phyloP scores from a whole-genome alignment of 2,888 invertebrate genomes.

The Xestobium rufovillosum region DNA sequence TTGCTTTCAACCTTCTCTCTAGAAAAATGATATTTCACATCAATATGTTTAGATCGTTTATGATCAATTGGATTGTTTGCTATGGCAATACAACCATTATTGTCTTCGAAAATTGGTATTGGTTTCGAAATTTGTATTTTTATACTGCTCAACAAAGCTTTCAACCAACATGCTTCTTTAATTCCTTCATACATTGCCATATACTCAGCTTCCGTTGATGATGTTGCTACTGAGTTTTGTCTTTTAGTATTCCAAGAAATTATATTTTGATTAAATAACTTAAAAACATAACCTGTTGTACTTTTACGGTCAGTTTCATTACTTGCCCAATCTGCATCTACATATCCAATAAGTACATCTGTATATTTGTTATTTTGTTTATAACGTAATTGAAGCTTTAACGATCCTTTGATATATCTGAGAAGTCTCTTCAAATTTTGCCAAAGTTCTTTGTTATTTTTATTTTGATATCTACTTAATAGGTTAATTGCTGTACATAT shows the following conservation, averaged over 20 bases:
- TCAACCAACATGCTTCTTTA: constrained; percentile 30
- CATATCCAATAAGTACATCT: constrained; percentile 23
- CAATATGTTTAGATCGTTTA: no score
- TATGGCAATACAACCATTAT: constrained; percentile 30
- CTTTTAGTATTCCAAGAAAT: no score
- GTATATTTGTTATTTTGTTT: constrained; percentile 17
- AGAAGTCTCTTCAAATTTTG: constrained; percentile 22
- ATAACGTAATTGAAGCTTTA: constrained; percentile 22
- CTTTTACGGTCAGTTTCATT: constrained; percentile 13
- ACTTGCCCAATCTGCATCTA: constrained; percentile 25
- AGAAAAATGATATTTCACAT: constrained; percentile 28
- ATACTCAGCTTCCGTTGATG: constrained; percentile 26
- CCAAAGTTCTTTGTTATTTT: constrained; percentile 23
- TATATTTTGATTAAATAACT: constrained; percentile 20
- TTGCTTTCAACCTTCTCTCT: constrained; percentile 24
- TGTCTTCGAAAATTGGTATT: constrained; percentile 27
- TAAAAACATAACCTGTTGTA: no score
- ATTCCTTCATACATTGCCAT: constrained; percentile 25
- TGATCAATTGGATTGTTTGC: constrained; percentile 23
- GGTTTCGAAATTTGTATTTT: constrained; percentile 16
- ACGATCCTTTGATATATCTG: constrained; percentile 24
- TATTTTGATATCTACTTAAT: constrained; percentile 23
- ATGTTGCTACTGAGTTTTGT: constrained; percentile 28
- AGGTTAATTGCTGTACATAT: constrained; percentile 23
- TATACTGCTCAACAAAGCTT: constrained; percentile 25